These are phyloP conservation scores for Fregetta grallaria DNA, from an alignment of 2,113 vertebrate genomes.

Conservation along the genomic window DNA sequence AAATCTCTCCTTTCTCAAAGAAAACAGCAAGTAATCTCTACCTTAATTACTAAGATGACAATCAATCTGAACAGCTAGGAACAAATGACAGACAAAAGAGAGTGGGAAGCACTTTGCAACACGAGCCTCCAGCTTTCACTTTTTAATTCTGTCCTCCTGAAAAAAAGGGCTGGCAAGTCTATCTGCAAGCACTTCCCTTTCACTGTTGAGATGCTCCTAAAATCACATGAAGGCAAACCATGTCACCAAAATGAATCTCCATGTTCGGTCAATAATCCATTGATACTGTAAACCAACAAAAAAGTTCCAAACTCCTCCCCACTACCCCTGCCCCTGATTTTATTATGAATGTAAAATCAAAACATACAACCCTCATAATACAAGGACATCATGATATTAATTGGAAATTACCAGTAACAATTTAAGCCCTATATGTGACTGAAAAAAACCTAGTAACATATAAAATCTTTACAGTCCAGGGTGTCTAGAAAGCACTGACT, in stretches of 20 bases:
- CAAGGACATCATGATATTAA: neutral
- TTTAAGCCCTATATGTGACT: neutral
- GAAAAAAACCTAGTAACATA: neutral
- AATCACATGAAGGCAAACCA: neutral
- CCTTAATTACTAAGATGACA: neutral
- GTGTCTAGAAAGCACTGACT: neutral
- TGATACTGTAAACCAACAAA: neutral
- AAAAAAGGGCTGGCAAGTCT: neutral
- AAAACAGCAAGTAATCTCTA: constrained; percentile 9
- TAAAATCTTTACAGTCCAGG: neutral
- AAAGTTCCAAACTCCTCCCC: neutral
- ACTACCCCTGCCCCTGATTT: neutral
- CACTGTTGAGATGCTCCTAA: neutral
- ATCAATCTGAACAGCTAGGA: neutral
- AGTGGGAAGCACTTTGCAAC: constrained; percentile 10
- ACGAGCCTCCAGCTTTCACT: neutral
- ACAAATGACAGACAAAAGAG: constrained; percentile 3
- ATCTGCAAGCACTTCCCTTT: neutral
- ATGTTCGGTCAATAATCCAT: neutral
- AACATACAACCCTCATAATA: neutral
- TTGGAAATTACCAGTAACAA: neutral
- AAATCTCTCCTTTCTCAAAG: neutral
- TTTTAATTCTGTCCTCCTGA: neutral
- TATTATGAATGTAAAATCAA: neutral
- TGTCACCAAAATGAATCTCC: neutral